Evolutionary conservation across 2,113 vertebrate species (phyloP).

Genomic region (Scalopus aquaticus): DNA sequence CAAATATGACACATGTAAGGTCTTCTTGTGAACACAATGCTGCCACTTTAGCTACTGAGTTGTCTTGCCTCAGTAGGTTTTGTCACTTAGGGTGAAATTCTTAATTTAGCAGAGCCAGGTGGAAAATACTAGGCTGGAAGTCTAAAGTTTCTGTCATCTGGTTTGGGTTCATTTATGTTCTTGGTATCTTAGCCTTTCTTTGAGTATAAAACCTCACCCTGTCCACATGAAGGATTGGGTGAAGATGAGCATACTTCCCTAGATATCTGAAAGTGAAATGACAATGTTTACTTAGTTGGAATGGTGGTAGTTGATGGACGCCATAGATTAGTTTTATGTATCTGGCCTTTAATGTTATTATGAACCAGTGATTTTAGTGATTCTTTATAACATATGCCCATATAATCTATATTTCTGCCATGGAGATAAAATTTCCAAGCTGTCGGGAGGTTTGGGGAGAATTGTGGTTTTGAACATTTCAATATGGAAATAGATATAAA

Average conservation of each 20-base stretch:
- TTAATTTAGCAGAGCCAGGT: conserved; percentile 62
- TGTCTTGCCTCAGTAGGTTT: conserved; percentile 61
- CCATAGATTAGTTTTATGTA: conserved; percentile 3
- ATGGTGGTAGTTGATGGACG: neutral
- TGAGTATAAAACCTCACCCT: neutral
- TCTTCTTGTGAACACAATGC: neutral
- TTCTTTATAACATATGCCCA: neutral
- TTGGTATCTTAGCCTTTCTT: conserved; percentile 26
- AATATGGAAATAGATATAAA: conserved; percentile 22
- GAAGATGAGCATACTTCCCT: neutral
- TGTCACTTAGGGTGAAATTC: conserved; percentile 57
- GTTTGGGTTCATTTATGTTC: neutral
- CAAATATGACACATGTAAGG: conserved; percentile 33
- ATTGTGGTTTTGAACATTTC: conserved; percentile 60
- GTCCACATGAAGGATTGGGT: neutral
- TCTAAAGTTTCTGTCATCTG: neutral
- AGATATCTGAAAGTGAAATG: neutral
- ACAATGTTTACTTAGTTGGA: neutral
- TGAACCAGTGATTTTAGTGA: neutral
- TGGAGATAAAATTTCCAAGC: conserved; percentile 7
- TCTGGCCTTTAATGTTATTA: neutral
- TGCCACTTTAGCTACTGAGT: conserved; percentile 34
- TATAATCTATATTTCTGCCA: neutral
- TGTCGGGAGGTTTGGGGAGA: neutral
- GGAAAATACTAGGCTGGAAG: conserved; percentile 16